Evolutionary conservation across 2,113 vertebrate species (phyloP), one percentile per base, ranked within the genome.

Genomic region (Myiozetetes cayanensis): DNA sequence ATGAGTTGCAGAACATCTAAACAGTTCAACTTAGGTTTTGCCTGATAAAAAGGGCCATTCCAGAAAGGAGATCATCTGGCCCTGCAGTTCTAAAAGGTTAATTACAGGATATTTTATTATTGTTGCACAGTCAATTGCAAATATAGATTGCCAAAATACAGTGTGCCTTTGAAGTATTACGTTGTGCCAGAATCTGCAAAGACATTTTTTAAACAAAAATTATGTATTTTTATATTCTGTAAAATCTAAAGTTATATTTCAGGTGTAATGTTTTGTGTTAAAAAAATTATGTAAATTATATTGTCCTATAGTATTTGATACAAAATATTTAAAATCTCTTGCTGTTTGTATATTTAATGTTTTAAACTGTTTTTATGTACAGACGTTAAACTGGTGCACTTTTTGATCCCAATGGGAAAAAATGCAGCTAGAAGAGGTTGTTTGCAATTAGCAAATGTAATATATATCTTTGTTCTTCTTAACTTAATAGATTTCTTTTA

Each of bases 261-360:
- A 97, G 98, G 94, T 98, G 98, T 98, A 98, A 98, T 98, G 98
- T 98, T 98, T 98, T 97, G 82, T 97, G 96, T 96, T 94, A 95
- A 97, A 87, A 96, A 89, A 90, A 93, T 96, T 7, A 49, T 93
- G 97, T 98, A 98, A 98, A 97, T 98, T 98, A 98, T 98, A 97
- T 98, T 98, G 98, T 98, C 97, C 94, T 97, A 98, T 98, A 97
- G 96, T 98, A 97, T 98, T 98, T 98, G 98, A 97, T 97, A 97
- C 92, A 93, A 97, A 97, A 98, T 98, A 98, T 98, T 98, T 98
- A 98, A 98, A 94, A 94, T 94, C 92, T 97, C 96, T 97, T 92
- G 74, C 96, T 94, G 96, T 98, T 97, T 97, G 95, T 97, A 97
- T 98, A 98, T 98, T 98, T 98, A 98, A 98, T 97, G 96, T 98